Evolutionary conservation across 2,113 vertebrate genomes (phyloP).

Genomic region (Melanerpes aurifrons): DNA sequence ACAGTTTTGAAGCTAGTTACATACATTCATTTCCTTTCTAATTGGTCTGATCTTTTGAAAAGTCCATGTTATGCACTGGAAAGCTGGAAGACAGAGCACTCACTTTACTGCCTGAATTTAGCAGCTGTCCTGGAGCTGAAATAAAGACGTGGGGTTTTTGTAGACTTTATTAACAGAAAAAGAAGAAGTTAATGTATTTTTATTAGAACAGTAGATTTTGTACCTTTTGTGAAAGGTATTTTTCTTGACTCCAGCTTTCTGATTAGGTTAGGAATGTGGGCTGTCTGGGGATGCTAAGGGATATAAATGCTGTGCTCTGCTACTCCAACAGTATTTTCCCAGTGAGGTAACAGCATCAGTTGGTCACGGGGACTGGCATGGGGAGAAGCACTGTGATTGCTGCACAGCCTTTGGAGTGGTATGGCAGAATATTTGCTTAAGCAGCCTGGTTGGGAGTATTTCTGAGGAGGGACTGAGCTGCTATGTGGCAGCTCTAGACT

Average conservation of each 20-base stretch:
- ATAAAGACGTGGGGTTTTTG: neutral
- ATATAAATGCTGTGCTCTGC: neutral
- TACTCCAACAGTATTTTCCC: neutral
- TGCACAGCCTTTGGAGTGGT: neutral
- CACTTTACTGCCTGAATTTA: neutral
- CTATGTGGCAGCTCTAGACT: neutral
- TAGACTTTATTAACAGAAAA: neutral
- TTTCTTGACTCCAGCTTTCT: neutral
- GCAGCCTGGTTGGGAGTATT: neutral
- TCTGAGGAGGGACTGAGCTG: neutral
- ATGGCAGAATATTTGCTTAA: neutral
- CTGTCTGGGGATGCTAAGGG: neutral
- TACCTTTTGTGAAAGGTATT: neutral
- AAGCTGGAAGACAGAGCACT: neutral
- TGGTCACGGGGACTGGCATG: neutral
- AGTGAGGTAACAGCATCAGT: neutral
- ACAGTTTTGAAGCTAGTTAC: slow-evolving; percentile 28
- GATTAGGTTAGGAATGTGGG: neutral
- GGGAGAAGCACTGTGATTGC: neutral
- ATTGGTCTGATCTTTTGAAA: slow-evolving; percentile 65
- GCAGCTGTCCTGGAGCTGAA: neutral
- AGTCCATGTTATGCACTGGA: neutral
- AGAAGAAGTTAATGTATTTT: neutral
- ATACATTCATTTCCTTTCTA: slow-evolving; percentile 31
- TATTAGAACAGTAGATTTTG: neutral